Evolutionary conservation across 1,140 invertebrate genomes (phyloP).

Genomic region (Drosophila nigrodunni): DNA sequence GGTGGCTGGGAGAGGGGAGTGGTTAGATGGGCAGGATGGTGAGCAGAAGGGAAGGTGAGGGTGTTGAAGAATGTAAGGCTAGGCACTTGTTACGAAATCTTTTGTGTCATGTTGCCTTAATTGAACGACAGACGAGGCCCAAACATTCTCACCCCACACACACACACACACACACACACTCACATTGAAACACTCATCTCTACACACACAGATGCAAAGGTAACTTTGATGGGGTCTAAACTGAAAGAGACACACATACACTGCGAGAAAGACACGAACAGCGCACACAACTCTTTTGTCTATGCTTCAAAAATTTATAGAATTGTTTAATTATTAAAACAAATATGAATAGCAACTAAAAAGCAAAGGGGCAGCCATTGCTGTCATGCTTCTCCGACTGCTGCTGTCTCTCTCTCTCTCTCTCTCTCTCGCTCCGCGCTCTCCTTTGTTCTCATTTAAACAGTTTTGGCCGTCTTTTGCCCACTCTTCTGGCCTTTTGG

Average conservation of each 20-base stretch:
- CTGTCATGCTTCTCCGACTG: conserved; percentile 7
- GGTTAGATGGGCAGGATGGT: background rate
- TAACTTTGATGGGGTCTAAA: conserved; percentile 35
- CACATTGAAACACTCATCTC: background rate
- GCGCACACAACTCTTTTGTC: conserved; percentile 75
- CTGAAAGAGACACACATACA: conserved; percentile 28
- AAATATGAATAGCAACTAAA: conserved; percentile 83
- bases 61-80: background rate
- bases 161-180: conserved; percentile 23
- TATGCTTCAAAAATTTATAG: conserved; percentile 78
- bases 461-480: conserved; percentile 1
- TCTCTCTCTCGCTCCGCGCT: conserved; percentile 1
- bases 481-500: conserved; percentile 18
- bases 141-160: conserved; percentile 11
- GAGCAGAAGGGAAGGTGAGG: background rate
- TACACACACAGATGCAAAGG: background rate
- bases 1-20: background rate
- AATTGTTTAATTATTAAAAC: conserved; percentile 76
- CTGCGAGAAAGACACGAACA: conserved; percentile 24
- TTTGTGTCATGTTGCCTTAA: conserved; percentile 64
- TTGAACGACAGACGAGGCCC: conserved; percentile 56
- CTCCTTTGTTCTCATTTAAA: background rate
- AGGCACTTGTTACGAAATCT: conserved; percentile 55
- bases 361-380: conserved; percentile 48
- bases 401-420: conserved; percentile 4